A percentile compares a stretch with the other conserved stretches of the same genome.
These are phyloP conservation scores for Tetragnatha montana DNA, from an alignment of 2,888 invertebrate genomes.

Conservation along the genomic window DNA sequence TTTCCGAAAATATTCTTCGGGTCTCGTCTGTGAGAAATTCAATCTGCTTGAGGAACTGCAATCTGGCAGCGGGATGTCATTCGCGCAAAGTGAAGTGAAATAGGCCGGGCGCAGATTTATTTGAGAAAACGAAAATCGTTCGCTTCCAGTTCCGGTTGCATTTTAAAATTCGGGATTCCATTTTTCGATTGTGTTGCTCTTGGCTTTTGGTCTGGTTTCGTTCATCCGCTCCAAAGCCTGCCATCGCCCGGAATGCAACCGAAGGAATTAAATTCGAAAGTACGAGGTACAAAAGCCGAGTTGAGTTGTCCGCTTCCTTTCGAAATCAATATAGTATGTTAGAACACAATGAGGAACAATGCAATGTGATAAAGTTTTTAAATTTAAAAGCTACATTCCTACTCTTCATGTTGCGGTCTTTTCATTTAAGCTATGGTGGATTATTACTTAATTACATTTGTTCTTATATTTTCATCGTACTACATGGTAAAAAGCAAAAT, in stretches of 20 bases:
- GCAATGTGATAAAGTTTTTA: no score
- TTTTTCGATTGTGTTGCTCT: not conserved
- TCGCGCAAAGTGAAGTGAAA: not conserved
- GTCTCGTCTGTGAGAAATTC: not conserved
- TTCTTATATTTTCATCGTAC: no score
- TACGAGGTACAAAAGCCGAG: not conserved
- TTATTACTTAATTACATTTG: no score
- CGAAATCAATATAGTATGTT: not conserved
- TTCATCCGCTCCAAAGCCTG: not conserved
- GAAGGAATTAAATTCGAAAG: not conserved
- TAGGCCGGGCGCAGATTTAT: not conserved
- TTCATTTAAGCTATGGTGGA: no score
- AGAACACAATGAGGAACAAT: no score
- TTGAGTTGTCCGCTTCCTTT: not conserved
- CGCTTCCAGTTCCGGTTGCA: not conserved
- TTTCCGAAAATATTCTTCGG: not conserved
- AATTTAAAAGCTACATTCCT: no score
- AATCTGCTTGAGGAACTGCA: not conserved
- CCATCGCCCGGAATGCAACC: not conserved
- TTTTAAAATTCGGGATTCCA: not conserved
- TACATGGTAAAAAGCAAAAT: no score
- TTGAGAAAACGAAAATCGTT: constrained; percentile 1
- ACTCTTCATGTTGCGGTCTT: no score
- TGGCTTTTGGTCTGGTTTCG: not conserved
- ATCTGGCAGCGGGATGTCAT: not conserved